A percentile compares a stretch with the other conserved stretches of the same genome.
These are phyloP conservation scores for Hafferia zeledoni DNA, from an alignment of 2,797 vertebrate genomes.

Conservation along the genomic window DNA sequence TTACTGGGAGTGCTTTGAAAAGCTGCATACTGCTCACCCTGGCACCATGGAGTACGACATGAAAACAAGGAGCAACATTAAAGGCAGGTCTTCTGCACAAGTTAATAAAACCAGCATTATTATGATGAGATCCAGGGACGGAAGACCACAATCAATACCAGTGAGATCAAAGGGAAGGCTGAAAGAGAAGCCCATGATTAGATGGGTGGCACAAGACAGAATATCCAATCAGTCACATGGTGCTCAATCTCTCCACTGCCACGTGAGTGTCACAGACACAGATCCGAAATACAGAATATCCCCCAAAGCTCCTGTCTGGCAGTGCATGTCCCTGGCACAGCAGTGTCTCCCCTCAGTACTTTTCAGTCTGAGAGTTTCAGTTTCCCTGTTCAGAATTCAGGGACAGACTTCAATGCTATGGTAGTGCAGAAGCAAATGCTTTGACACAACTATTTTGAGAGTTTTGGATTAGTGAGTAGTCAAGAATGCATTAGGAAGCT, in stretches of 20 bases:
- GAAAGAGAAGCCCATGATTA: not conserved
- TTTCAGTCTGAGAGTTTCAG: not conserved
- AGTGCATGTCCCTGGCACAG: accelerated
- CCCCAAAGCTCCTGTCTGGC: not conserved
- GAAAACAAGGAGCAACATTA: not conserved
- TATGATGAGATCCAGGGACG: not conserved
- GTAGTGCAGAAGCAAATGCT: not conserved
- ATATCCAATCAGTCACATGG: not conserved
- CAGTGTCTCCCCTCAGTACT: not conserved
- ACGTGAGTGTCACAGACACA: accelerated
- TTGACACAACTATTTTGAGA: too few relatives aligned
- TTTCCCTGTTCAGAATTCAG: not conserved
- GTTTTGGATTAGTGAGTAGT: not conserved
- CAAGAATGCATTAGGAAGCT: not conserved
- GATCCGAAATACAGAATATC: not conserved
- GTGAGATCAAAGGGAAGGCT: not conserved
- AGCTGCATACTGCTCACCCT: not conserved
- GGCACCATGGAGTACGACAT: not conserved
- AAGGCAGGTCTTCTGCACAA: not conserved
- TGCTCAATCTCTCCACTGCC: accelerated
- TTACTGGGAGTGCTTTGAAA: not conserved
- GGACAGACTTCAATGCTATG: not conserved
- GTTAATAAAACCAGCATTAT: not conserved
- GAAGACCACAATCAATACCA: accelerated
- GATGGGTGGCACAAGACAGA: not conserved